Percentiles rank a stretch among this genome's conserved stretches.
Evolutionary conservation across 2,888 invertebrate species (phyloP).

Genomic region (Caenorhabditis becei): DNA sequence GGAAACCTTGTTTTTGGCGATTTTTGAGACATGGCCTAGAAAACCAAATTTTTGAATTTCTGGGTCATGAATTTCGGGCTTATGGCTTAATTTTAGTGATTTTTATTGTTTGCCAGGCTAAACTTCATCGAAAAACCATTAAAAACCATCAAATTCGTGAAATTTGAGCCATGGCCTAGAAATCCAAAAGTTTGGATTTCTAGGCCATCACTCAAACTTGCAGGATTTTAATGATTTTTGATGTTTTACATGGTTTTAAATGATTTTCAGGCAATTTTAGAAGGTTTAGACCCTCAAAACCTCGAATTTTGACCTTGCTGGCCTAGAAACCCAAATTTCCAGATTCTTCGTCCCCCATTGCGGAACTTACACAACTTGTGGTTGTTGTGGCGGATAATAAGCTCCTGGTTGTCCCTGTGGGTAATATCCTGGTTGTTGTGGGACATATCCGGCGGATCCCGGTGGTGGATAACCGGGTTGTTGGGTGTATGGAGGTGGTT

Average conservation of each 20-base stretch:
- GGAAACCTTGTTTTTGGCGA: too few relatives aligned
- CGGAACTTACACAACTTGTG: slow-evolving; percentile 53
- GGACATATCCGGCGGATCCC: slow-evolving; percentile 58
- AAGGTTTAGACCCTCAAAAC: neutral
- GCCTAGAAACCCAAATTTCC: neutral
- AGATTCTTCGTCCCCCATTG: neutral
- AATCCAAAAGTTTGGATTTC: slow-evolving; percentile 1
- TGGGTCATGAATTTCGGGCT: neutral
- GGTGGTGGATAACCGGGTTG: slow-evolving; percentile 65
- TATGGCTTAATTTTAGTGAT: neutral
- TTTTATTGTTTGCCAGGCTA: too few relatives aligned
- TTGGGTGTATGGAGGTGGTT: slow-evolving; percentile 62
- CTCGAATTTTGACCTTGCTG: neutral
- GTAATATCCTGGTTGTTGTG: slow-evolving; percentile 58
- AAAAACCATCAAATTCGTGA: neutral
- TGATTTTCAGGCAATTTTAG: neutral
- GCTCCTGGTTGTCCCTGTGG: slow-evolving; percentile 50
- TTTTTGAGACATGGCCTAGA: neutral
- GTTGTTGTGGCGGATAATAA: slow-evolving; percentile 56
- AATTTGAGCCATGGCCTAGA: neutral
- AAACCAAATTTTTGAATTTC: neutral
- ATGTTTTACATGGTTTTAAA: neutral
- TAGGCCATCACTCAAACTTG: neutral
- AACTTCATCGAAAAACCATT: neutral
- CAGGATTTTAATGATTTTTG: neutral